phyloP scores from a whole-genome alignment of 2,113 vertebrate species.

The Halcyon senegalensis region DNA sequence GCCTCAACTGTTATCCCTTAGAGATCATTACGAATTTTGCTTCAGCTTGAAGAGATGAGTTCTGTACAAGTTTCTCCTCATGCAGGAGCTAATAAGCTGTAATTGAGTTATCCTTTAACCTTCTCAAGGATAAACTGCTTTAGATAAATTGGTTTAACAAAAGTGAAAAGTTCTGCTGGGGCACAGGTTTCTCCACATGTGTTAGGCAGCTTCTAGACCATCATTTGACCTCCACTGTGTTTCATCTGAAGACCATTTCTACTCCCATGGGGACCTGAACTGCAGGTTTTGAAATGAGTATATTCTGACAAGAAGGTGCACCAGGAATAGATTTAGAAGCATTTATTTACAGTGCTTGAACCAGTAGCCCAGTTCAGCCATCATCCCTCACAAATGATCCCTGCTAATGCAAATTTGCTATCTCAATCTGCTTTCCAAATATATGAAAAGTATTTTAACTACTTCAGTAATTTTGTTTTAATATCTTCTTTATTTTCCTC shows the following conservation, averaged over 20 bases:
- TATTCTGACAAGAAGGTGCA: neutral
- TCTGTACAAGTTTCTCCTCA: neutral
- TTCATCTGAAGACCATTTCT: neutral
- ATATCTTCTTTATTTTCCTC: neutral
- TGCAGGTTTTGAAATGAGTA: neutral
- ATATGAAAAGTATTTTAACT: neutral
- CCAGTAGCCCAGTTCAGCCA: neutral
- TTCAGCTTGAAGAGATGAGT: neutral
- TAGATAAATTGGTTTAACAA: neutral
- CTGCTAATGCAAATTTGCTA: neutral
- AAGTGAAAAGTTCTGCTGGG: neutral
- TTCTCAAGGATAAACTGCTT: neutral
- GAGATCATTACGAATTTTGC: neutral
- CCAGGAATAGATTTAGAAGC: neutral
- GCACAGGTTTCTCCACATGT: rapidly evolving
- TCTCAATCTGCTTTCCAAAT: neutral
- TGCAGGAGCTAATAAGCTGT: neutral
- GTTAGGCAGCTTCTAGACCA: neutral
- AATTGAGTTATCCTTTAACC: neutral
- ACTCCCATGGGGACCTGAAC: neutral
- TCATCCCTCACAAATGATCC: neutral
- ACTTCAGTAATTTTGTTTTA: neutral
- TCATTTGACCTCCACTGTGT: rapidly evolving
- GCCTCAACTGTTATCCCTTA: neutral
- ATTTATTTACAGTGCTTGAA: neutral